phyloP scores from a whole-genome alignment of 1,140 invertebrate species.

The Drosophila elegans region DNA sequence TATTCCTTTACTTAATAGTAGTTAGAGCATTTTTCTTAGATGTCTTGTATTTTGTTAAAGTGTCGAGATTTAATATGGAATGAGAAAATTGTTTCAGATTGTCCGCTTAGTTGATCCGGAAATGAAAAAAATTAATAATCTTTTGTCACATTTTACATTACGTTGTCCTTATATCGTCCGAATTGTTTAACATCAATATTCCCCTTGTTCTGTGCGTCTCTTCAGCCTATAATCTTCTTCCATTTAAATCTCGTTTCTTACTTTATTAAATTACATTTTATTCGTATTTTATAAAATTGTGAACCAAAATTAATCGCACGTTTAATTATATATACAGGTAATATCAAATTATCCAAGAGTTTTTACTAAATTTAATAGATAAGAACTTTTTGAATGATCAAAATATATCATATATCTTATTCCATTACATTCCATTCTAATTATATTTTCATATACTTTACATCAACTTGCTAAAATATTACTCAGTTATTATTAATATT shows the following conservation, averaged over 20 bases:
- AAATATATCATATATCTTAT: not conserved
- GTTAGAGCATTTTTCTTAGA: conserved; percentile 44
- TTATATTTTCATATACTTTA: conserved; percentile 10
- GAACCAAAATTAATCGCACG: conserved; percentile 20
- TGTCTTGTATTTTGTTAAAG: conserved; percentile 36
- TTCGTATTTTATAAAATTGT: conserved; percentile 20
- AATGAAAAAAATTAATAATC: too few relatives aligned
- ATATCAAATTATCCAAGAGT: conserved; percentile 2
- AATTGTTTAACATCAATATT: too few relatives aligned
- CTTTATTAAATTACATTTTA: conserved; percentile 14
- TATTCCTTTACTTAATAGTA: conserved; percentile 66
- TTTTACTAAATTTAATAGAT: conserved; percentile 9
- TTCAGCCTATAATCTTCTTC: not conserved
- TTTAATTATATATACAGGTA: conserved; percentile 21
- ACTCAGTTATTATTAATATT: conserved; percentile 2
- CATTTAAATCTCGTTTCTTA: conserved; percentile 19
- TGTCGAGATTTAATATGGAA: conserved; percentile 6
- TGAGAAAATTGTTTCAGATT: not conserved
- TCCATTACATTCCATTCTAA: conserved; percentile 6
- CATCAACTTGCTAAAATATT: not conserved
- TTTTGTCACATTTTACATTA: too few relatives aligned
- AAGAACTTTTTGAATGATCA: conserved; percentile 1
- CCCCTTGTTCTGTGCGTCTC: conserved; percentile 1
- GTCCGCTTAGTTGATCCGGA: not conserved
- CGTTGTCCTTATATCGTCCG: not conserved